Evolutionary conservation across 1,140 invertebrate species (phyloP).

Genomic region (Drosophila miranda): DNA sequence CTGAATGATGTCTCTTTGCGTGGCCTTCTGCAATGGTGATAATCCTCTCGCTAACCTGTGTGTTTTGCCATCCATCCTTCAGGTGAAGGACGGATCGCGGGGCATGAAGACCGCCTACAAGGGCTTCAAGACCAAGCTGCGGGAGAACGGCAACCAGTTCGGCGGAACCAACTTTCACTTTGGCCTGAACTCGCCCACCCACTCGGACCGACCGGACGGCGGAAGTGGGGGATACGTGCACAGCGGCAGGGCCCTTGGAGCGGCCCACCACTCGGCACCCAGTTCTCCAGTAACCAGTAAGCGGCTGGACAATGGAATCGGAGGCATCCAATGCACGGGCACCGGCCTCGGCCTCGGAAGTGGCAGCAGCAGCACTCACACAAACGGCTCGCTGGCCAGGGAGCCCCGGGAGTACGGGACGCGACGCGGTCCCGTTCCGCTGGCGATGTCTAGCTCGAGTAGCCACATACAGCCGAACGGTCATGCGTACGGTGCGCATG

Average conservation of each 20-base stretch:
- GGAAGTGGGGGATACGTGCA: slow-evolving; percentile 72
- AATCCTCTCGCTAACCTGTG: not conserved
- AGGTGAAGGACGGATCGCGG: slow-evolving; percentile 91
- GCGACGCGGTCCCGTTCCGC: slow-evolving; percentile 62
- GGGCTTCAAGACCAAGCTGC: slow-evolving; percentile 86
- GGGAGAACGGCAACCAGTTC: slow-evolving; percentile 82
- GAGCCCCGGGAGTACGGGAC: slow-evolving; percentile 22
- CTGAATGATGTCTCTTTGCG: slow-evolving; percentile 11
- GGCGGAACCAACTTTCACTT: slow-evolving; percentile 72
- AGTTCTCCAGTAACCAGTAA: slow-evolving; percentile 85
- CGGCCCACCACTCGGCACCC: slow-evolving; percentile 84
- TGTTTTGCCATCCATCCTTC: not conserved
- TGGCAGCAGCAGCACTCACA: slow-evolving; percentile 30
- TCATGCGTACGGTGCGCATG: slow-evolving; percentile 50
- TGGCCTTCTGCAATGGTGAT: slow-evolving; percentile 6
- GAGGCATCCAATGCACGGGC: slow-evolving; percentile 3
- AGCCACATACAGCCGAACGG: slow-evolving; percentile 77
- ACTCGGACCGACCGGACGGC: slow-evolving; percentile 79
- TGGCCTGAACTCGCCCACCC: slow-evolving; percentile 80
- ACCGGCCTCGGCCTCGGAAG: not conserved
- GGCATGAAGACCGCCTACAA: slow-evolving; percentile 89
- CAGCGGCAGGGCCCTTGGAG: slow-evolving; percentile 53
- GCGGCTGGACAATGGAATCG: slow-evolving; percentile 44
- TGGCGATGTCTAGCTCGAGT: slow-evolving; percentile 81
- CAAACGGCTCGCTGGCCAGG: slow-evolving; percentile 18